Base-by-base conservation (phyloP, 2,797 vertebrate genomes). In the Pygocentrus nattereri region DNA sequence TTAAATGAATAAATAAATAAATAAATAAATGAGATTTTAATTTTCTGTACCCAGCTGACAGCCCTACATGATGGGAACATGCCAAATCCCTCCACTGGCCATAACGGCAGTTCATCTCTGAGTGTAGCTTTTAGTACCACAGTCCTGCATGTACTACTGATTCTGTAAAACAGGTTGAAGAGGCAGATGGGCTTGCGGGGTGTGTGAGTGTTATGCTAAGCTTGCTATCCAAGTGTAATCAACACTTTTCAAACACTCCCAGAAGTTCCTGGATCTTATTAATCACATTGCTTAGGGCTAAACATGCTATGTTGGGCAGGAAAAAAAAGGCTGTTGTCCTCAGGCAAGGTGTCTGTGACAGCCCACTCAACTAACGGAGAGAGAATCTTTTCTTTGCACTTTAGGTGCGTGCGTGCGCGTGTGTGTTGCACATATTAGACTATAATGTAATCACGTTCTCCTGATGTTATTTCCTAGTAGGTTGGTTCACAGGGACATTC, bases 401-500 rank as follows among this genome's bases (percentile, higher is more conserved):
- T 71, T 34, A 41, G 30, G 50, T 30, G 30, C 81, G 44, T 83
- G 58, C 75, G 65, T 61, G n/a, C 52, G 5, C 69, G 47, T 75
- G 25, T 58, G 18, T 47, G 19, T 56, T 56, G 72, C 70, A 34
- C 82, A 82, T 88, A 88, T 91, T 84, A 84, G 87, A 76, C 80
- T 84, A 77, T 89, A 86, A 82, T 92, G 86, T 90, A 89, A 92
- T 91, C 91, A 86, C 85, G 88, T 59, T 80, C 74, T 52, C 76
- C 84, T 78, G 74, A 87, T 83, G 34, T 81, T 89, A 49, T 80
- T 86, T 79, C 72, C 79, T 83, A 88, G 88, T 85, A 88, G 30
- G 52, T 16, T 27, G 67, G 47, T 82, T 86, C 86, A 89, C 64
- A 87, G 92, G 87, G 93, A 95, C 93, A 88, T 93, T 92, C 88